Evolutionary conservation across 2,888 invertebrate genomes (phyloP), one percentile per base, ranked within the genome.

Genomic region (Choreutis nemorana): DNA sequence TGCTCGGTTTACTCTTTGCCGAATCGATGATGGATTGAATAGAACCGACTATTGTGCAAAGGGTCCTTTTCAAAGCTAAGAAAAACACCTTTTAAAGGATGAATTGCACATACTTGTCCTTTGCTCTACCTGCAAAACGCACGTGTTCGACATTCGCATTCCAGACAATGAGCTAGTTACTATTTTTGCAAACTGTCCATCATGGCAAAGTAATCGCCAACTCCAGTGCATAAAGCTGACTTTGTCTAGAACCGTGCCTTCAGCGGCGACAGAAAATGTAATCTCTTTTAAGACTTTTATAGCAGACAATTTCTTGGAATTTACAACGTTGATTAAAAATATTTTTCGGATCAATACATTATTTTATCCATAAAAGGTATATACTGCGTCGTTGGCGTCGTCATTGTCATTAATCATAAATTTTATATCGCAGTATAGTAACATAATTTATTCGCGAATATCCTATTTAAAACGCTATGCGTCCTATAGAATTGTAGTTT

Each of bases 131-230:
- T 77, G 75, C 64, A 43, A 48, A 49, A 62, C 71, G 72, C 78
- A 77, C 78, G 77, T 78, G 77, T 75, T 70, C 65, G 45, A 54
- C 48, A 59, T 70, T 68, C 66, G 60, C 65, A 63, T 67, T 65
- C 58, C 42, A 37, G 39, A 37, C 54, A 55, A 55, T 41, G 53
- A 54, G 44, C 15, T 20, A 32, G 20, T 44, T 42, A 40, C 44
- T 43, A 47, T 49, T 49, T 51, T 48, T 36, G 29, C 36, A 32
- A n/a, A 31, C 26, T 35, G 46, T 42, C 44, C 44, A 50, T 48
- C 47, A 45, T 41, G 43, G 36, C 30, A 54, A 63, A 56, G 52
- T 43, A 46, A 52, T 56, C 53, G 48, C 40, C 48, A 50, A 35
- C 32, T 28, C 26, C 28, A 36, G 37, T 34, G 32, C 15, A 32